A percentile compares a stretch with the other conserved stretches of the same genome.
These are phyloP conservation scores for Lanius collurio DNA, from an alignment of 2,113 vertebrate species.

Conservation along the genomic window DNA sequence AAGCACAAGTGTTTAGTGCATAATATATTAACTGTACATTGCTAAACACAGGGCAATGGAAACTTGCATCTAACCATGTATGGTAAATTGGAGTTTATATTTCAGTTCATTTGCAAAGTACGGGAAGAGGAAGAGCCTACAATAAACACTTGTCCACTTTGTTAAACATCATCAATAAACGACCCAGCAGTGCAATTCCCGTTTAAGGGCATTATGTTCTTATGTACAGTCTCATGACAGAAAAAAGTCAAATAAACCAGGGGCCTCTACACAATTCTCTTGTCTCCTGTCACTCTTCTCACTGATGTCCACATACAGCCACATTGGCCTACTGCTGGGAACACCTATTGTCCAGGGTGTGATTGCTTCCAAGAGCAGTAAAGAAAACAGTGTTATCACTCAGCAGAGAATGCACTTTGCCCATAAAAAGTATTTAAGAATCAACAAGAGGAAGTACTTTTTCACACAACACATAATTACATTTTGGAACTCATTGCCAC, in stretches of 20 bases:
- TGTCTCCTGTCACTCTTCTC: not conserved
- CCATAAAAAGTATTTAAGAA: conserved; percentile 34
- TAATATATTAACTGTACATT: conserved; percentile 9
- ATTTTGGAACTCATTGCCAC: conserved; percentile 35
- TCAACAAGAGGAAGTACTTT: conserved; percentile 53
- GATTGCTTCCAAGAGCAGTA: not conserved
- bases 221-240: not conserved
- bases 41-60: not conserved
- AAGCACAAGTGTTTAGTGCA: not conserved
- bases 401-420: conserved; percentile 8
- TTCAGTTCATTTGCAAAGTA: not conserved
- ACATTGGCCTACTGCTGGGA: not conserved
- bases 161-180: conserved; percentile 45
- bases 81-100: not conserved
- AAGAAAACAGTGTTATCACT: conserved; percentile 26
- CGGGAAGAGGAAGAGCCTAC: conserved; percentile 6
- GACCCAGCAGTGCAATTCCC: not conserved
- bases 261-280: not conserved
- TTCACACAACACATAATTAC: conserved; percentile 58
- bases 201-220: not conserved
- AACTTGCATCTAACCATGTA: not conserved
- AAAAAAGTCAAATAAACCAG: not conserved
- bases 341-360: conserved; percentile 9
- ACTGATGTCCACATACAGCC: not conserved
- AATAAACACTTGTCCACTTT: conserved; percentile 53